Percentiles rank a stretch among this genome's conserved stretches.
phyloP scores from a whole-genome alignment of 2,113 vertebrate species.

The Pygoscelis antarcticus region DNA sequence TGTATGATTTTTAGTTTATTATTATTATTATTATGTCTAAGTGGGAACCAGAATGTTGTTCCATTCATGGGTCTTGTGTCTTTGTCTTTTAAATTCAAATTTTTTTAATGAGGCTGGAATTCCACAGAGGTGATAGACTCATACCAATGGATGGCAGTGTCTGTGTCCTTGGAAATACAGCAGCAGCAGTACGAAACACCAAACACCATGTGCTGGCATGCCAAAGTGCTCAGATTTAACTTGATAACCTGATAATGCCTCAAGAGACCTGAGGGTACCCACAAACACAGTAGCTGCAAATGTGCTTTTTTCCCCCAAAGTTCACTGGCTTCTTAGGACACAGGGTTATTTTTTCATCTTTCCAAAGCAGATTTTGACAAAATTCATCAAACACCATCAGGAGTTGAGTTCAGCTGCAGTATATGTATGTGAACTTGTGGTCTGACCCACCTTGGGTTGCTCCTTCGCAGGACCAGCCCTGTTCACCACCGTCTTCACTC shows the following conservation, averaged over 20 bases:
- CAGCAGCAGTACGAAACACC: neutral
- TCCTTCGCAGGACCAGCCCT: neutral
- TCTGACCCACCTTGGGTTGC: neutral
- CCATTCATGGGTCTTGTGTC: neutral
- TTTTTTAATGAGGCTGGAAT: neutral
- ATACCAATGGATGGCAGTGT: neutral
- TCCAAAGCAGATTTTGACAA: neutral
- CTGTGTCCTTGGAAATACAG: neutral
- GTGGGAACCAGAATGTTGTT: neutral
- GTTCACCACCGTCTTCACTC: neutral
- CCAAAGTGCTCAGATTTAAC: neutral
- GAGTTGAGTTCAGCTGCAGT: neutral
- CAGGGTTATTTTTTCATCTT: neutral
- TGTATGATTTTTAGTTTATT: neutral
- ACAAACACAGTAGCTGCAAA: neutral
- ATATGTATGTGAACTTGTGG: neutral
- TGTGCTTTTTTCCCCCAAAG: accelerated
- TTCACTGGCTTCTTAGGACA: neutral
- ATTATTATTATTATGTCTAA: neutral
- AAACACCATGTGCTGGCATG: neutral
- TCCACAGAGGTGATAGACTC: neutral
- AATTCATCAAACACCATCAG: neutral
- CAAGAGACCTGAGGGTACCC: neutral
- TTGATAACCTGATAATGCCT: neutral
- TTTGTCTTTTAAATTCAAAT: neutral